Conservation (phyloP, 2,797 vertebrate species). For the Lepus townsendii region DNA sequence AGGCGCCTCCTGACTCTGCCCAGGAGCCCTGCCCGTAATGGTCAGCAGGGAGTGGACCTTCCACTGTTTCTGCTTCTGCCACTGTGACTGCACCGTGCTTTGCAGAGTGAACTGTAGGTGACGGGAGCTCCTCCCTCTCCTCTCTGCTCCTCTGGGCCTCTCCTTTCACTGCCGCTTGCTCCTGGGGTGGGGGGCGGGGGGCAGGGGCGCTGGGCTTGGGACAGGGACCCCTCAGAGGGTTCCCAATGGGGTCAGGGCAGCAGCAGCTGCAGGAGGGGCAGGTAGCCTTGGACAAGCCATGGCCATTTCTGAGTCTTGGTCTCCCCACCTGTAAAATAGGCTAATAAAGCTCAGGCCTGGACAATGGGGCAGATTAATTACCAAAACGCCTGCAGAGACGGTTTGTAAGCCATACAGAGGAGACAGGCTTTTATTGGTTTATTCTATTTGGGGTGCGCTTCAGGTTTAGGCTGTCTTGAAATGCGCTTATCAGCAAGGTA, state of each 20-base stretch:
- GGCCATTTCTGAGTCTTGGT: background rate
- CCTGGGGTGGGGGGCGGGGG: background rate
- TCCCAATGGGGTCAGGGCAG: background rate
- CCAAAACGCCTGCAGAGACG: background rate
- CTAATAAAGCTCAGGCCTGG: background rate
- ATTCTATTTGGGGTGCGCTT: background rate
- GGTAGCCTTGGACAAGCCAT: no score
- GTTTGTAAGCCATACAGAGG: background rate
- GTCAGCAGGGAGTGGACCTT: slow-evolving; percentile 96
- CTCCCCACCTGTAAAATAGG: background rate
- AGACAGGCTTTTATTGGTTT: background rate
- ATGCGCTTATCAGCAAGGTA: background rate
- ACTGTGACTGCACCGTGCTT: slow-evolving; percentile 94
- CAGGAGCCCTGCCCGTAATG: slow-evolving; percentile 89
- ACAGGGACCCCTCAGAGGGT: background rate
- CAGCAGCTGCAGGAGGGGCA: accelerated
- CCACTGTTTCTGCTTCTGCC: slow-evolving; percentile 97
- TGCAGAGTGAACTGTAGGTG: slow-evolving; percentile 99
- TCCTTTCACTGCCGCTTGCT: accelerated
- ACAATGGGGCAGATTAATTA: background rate
- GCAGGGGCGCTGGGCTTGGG: background rate
- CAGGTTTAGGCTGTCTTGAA: background rate
- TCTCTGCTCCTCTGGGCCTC: slow-evolving; percentile 47
- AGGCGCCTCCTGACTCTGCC: slow-evolving; percentile 75
- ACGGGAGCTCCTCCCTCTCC: slow-evolving; percentile 52